Conservation (phyloP, 2,888 invertebrate genomes). For the Blomia tropicalis region DNA sequence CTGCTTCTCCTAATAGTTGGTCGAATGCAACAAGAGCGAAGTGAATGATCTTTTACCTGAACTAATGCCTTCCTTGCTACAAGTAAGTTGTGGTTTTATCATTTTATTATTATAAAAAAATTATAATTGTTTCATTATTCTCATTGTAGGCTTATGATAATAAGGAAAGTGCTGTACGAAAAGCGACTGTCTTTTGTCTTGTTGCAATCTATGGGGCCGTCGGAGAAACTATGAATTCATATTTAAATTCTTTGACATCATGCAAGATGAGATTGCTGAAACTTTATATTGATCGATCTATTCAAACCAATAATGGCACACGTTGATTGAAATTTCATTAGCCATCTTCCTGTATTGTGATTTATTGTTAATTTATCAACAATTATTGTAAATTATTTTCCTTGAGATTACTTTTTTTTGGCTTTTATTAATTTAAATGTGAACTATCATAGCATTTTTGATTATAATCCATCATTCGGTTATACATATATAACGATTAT, state of each 20-base stretch:
- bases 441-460: too few relatives aligned
- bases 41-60: conserved; percentile 53
- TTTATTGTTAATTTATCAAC: neutral
- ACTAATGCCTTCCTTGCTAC: conserved; percentile 72
- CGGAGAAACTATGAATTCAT: conserved; percentile 67
- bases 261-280: conserved; percentile 70
- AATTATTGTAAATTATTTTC: neutral
- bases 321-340: neutral
- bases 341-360: neutral
- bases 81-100: conserved; percentile 42
- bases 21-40: conserved; percentile 55
- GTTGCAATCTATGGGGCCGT: conserved; percentile 77
- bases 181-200: conserved; percentile 92
- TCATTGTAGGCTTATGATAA: conserved; percentile 65
- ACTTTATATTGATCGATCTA: conserved; percentile 53
- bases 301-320: conserved; percentile 11
- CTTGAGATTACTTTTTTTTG: too few relatives aligned
- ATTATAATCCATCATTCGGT: too few relatives aligned
- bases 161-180: conserved; percentile 74
- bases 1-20: too few relatives aligned
- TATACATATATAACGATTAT: too few relatives aligned
- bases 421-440: too few relatives aligned
- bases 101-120: too few relatives aligned
- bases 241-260: conserved; percentile 61
- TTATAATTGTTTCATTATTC: conserved; percentile 11